Evolutionary conservation across 2,113 vertebrate species (phyloP), one percentile per base, ranked within the genome.

Genomic region (Perca flavescens): DNA sequence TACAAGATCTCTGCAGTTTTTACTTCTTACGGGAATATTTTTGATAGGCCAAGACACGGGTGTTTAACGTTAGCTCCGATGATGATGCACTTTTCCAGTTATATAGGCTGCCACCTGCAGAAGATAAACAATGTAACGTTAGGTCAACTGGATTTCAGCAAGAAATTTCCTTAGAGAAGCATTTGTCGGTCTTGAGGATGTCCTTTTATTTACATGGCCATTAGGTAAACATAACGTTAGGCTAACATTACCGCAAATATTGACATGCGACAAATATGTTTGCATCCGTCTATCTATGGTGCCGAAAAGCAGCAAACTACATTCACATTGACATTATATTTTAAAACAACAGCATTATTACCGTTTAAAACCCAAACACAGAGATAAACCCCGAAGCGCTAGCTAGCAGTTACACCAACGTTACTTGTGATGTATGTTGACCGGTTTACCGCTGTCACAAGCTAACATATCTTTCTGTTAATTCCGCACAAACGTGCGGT

Each of bases 61-160:
- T 22, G 67, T 49, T 69, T 22, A 28, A 58, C 25, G 57, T 15
- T 17, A 16, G 73, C 72, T 84, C 75, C 36, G 50, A 70, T 82
- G 87, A 85, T 88, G 74, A 50, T 79, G 89, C 80, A 73, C 79
- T 82, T 88, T 66, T 25, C 71, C 46, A 50, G 52, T 64, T 47
- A 47, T 62, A 34, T 56, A 31, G 14, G 19, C 47, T 43, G 58
- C 46, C 57, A 87, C 79, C 90, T 92, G 91, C 79, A 82, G 13
- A 83, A 50, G 15, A 85, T 0, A 57, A 54, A 57, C 14, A 74
- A 69, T 15, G 46, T 43, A 43, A 43, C 10, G 10, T 11, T 43
- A 46, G 47, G 67, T 77, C 47, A 86, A 43, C 15, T 57, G 5
- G 53, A 62, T 80, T 46, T 40, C 0, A 7, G 28, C 2, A 9